Base-by-base conservation (phyloP, 35 echinoderm and acorn worm genomes). In the Apostichopus californicus region DNA sequence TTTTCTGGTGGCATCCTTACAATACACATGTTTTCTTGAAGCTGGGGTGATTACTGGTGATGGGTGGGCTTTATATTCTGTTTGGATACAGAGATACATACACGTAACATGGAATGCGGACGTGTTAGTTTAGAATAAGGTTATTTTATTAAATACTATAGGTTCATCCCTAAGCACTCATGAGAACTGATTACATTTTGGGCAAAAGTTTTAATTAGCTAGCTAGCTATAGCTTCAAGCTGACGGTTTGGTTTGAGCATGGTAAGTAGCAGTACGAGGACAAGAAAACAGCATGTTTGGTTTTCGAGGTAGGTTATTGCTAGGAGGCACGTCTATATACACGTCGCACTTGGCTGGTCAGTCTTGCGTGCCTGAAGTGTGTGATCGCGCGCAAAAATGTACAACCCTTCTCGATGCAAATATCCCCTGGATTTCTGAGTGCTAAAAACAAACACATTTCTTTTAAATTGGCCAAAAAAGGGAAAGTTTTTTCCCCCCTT, bases 371-470 rank as follows among this genome's bases (percentile, higher is more conserved):
- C 11, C 57, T 11, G 6, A 60, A 60, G 11, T 60, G 57, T 8
- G 11, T 11, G 57, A 60, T 60, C 57, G 57, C 57, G 57, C 57
- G 57, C 57, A 60, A 60, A 73, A 10, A 13, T 68, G 64, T 18
- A 73, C 71, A n/a, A 6, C 17, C 12, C 71, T 73, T 18, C 71
- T 73, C 71, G 15, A 18, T 17, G 71, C 15, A 18, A 73, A 6
- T 73, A 18, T 21, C 71, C 14, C 71, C 26, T 1, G 71, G 6
- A 17, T 6, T 73, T 73, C 20, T 73, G 14, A 18, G 71, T 73
- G 71, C 71, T 21, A n/a, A 73, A 73, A 17, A 73, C 10, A 73
- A 73, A 73, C 71, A 73, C 71, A 73, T 73, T 73, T 73, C 71
- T 18, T 18, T 73, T 18, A 73, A 73, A 73, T 73, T 73, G 20